phyloP scores from a whole-genome alignment of 1,140 invertebrate genomes.

The Scaptomyza graminum region DNA sequence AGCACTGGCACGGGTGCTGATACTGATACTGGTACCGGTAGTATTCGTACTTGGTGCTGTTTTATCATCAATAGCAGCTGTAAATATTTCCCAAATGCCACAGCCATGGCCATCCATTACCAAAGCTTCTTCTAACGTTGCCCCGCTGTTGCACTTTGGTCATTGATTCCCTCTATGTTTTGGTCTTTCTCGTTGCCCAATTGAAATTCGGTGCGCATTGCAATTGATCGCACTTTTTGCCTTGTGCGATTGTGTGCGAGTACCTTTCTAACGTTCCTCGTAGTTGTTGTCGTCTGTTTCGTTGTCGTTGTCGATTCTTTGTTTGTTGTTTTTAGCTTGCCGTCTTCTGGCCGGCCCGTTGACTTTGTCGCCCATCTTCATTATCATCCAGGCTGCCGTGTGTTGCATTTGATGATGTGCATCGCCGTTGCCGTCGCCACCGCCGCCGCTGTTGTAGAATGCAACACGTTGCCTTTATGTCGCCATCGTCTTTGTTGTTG shows the following conservation, averaged over 20 bases:
- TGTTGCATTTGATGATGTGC: constrained; percentile 64
- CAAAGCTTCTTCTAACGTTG: constrained; percentile 10
- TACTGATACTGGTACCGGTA: neutral
- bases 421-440: constrained; percentile 29
- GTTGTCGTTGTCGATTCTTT: neutral
- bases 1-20: neutral
- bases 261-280: constrained; percentile 71
- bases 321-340: neutral
- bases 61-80: constrained; percentile 57
- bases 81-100: constrained; percentile 61
- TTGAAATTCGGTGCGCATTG: constrained; percentile 80
- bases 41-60: constrained; percentile 19
- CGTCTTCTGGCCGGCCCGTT: constrained; percentile 38
- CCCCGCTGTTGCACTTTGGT: neutral
- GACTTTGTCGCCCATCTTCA: constrained; percentile 78
- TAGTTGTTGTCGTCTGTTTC: constrained; percentile 20
- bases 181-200: constrained; percentile 50
- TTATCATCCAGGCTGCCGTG: constrained; percentile 61
- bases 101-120: constrained; percentile 48
- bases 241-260: constrained; percentile 59
- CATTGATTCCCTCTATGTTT: neutral
- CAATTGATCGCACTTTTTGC: constrained; percentile 80
- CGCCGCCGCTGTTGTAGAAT: constrained; percentile 10
- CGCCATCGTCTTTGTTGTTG: constrained; percentile 27
- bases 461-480: constrained; percentile 36